Evolutionary conservation across 2,797 vertebrate species (phyloP).

Genomic region (Urosaurus nigricauda): DNA sequence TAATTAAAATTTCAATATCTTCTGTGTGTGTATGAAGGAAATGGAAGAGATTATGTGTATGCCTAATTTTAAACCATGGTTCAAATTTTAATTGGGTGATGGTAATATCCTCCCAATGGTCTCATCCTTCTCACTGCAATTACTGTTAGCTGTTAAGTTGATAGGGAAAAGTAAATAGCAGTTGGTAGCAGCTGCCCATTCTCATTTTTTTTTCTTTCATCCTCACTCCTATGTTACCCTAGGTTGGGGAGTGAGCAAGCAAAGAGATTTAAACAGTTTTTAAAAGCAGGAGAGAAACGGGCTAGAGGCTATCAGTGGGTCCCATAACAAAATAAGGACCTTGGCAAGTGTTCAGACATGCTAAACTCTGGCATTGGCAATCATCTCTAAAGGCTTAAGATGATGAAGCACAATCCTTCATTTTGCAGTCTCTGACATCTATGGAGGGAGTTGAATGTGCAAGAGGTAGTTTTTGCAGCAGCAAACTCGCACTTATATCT

Average conservation of each 20-base stretch:
- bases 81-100: neutral
- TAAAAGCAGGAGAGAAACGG: neutral
- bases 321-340: neutral
- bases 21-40: too few species aligned
- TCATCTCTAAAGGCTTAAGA: neutral
- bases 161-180: neutral
- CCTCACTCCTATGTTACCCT: neutral
- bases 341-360: neutral
- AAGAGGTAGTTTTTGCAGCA: neutral
- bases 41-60: too few species aligned
- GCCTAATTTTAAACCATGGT: neutral
- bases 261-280: neutral
- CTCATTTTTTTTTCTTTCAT: neutral
- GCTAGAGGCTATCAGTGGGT: neutral
- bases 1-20: too few species aligned
- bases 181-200: neutral
- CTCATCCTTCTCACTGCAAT: neutral
- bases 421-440: neutral
- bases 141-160: neutral
- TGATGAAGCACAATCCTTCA: neutral
- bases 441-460: neutral
- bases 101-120: neutral
- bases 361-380: too few species aligned
- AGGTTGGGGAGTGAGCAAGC: neutral
- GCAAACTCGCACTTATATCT: neutral